Percentiles rank a stretch among this genome's conserved stretches.
phyloP scores from a whole-genome alignment of 2,888 invertebrate species.

The Coremacera marginata region DNA sequence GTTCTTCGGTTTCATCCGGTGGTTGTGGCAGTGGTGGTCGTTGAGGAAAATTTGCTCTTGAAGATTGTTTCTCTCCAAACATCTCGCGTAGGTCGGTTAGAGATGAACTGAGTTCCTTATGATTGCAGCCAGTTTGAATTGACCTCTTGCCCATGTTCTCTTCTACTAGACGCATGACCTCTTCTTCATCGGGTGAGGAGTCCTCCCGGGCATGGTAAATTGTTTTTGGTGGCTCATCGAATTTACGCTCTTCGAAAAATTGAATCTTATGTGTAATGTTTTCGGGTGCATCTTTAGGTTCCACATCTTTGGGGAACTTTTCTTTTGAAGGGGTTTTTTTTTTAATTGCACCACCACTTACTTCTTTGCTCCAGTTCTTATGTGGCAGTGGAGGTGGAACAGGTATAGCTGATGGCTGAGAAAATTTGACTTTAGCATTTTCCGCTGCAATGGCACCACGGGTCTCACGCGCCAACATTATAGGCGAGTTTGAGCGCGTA shows the following conservation, averaged over 20 bases:
- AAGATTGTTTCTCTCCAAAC: slow-evolving; percentile 79
- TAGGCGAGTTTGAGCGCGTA: slow-evolving; percentile 63
- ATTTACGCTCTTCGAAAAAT: slow-evolving; percentile 81
- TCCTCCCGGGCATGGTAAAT: slow-evolving; percentile 73
- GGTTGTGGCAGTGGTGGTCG: slow-evolving; percentile 71
- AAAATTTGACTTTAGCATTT: slow-evolving; percentile 68
- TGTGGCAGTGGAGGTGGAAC: slow-evolving; percentile 37
- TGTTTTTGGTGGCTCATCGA: slow-evolving; percentile 70
- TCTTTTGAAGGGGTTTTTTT: background rate
- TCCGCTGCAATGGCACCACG: slow-evolving; percentile 74
- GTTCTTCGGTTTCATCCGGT: slow-evolving; percentile 68
- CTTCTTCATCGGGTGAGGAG: slow-evolving; percentile 71
- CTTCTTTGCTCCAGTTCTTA: background rate
- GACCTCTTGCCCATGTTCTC: slow-evolving; percentile 65
- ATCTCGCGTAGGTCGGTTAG: slow-evolving; percentile 80
- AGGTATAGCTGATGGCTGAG: slow-evolving; percentile 54
- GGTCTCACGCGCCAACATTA: slow-evolving; percentile 73
- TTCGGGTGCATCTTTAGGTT: slow-evolving; percentile 66
- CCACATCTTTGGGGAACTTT: background rate
- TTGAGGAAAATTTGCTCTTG: slow-evolving; percentile 66
- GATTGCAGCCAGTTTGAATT: slow-evolving; percentile 58
- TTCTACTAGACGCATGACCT: slow-evolving; percentile 70
- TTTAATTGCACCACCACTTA: background rate
- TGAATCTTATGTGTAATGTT: slow-evolving; percentile 79
- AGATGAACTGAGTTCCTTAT: slow-evolving; percentile 66